Evolutionary conservation across 2,888 invertebrate genomes (phyloP).

Genomic region (Andrena dorsata): DNA sequence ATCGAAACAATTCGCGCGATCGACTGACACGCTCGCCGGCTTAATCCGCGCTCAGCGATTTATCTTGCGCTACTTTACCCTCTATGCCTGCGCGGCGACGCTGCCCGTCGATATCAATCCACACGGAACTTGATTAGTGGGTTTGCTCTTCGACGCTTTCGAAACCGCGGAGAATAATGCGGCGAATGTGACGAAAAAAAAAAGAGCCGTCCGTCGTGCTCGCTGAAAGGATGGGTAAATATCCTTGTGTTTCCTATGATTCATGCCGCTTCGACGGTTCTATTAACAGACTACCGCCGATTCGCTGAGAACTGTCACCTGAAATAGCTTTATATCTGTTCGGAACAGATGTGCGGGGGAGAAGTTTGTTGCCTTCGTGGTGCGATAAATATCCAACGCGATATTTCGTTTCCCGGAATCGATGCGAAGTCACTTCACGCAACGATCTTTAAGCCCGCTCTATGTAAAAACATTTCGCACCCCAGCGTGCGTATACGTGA

Average conservation of each 20-base stretch:
- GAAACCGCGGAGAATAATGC: neutral
- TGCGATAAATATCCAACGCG: too few species aligned
- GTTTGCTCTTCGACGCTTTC: constrained; percentile 1
- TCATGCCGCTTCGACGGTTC: neutral
- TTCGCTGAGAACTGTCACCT: neutral
- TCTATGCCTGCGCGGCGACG: neutral
- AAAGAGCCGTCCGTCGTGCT: neutral
- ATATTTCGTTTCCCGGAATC: too few species aligned
- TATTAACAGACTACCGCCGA: neutral
- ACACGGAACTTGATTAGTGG: constrained; percentile 5
- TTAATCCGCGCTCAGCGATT: constrained; percentile 5
- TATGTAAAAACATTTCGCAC: too few species aligned
- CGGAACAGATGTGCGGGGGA: neutral
- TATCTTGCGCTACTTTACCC: neutral
- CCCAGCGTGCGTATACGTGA: too few species aligned
- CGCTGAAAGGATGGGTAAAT: neutral
- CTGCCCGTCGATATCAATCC: constrained; percentile 1
- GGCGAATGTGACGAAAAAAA: neutral
- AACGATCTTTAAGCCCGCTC: too few species aligned
- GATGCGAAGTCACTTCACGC: too few species aligned
- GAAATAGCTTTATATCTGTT: constrained; percentile 1
- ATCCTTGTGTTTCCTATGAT: neutral
- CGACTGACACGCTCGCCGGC: neutral
- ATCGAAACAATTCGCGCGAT: neutral
- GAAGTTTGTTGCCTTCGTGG: too few species aligned